Base-by-base conservation (phyloP, 1,140 invertebrate species). In the Hycleus cichorii region DNA sequence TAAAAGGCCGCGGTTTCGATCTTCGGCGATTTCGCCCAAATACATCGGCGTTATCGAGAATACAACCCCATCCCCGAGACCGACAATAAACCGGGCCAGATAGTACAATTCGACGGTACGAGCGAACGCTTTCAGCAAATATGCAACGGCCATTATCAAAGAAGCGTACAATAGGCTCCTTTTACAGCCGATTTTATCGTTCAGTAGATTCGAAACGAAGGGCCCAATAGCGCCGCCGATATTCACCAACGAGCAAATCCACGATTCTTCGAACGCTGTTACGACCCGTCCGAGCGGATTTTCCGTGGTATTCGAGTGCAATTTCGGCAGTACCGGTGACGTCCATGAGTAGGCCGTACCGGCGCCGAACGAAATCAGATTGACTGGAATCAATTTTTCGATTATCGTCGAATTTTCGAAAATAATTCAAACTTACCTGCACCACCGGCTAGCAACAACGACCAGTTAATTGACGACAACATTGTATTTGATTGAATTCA, bases 171-270 rank as follows among this genome's bases (percentile, higher is more conserved):
- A 64, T 0, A 77, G 59, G 3, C 74, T 71, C 25, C 64, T 68
- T 55, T 77, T 79, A 57, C 77, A 8, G 39, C 68, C 91, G 12
- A 67, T 55, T 52, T 53, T 80, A 62, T 91, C 86, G 77, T 90
- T 81, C 7, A 81, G 67, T 4, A 82, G 75, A 40, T 82, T 83
- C 1, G 78, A 80, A 4, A 78, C 69, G 60, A 83, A 79, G 0
- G 60, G 63, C n/a, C 59, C 57, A 32, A 87, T 64, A 11, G 90
- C 77, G 27, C 89, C 89, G 7, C 91, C 91, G 9, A 94, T 65
- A 0, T 88, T 82, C 52, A 93, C 75, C 8, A 93, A 72, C 0
- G 88, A 88, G 0, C 86, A 87, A 57, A 94, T 87, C 89, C 89
- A 93, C 0, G 90, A 86, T 42, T 75, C 74, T 64, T 89, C 74